These are phyloP conservation scores for Pteronotus mesoamericanus DNA, from an alignment of 2,797 vertebrate species.

Conservation along the genomic window DNA sequence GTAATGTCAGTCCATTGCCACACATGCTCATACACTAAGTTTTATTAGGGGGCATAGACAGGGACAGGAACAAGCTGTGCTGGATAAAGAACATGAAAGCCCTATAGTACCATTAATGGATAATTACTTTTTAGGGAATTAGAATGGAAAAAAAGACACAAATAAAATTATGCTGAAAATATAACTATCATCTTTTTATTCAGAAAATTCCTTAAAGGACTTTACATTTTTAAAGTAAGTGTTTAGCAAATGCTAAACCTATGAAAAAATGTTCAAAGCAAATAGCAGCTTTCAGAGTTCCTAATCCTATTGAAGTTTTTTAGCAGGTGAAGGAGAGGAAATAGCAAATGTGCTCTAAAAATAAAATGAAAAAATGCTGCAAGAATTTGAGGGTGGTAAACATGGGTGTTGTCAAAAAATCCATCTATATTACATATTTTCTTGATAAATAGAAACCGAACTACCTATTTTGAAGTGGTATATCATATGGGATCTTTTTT, in stretches of 20 bases:
- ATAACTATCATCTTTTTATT: not conserved
- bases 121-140: conserved; percentile 7
- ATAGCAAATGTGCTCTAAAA: not conserved
- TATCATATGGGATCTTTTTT: not conserved
- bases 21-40: not conserved
- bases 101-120: not conserved
- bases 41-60: not conserved
- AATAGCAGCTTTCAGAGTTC: not conserved
- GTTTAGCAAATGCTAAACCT: conserved; percentile 18
- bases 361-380: not conserved
- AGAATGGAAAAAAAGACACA: not conserved
- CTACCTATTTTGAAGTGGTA: not conserved
- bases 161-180: not conserved
- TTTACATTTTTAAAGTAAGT: not conserved
- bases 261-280: not conserved
- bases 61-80: not conserved
- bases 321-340: not conserved
- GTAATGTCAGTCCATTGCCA: not conserved
- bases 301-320: not conserved
- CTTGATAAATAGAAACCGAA: not conserved
- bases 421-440: not conserved
- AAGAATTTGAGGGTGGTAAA: not conserved
- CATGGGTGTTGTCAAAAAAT: not conserved
- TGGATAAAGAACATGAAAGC: not conserved
- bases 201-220: not conserved